phyloP scores from a whole-genome alignment of 2,113 vertebrate genomes.

The Geococcyx californianus region DNA sequence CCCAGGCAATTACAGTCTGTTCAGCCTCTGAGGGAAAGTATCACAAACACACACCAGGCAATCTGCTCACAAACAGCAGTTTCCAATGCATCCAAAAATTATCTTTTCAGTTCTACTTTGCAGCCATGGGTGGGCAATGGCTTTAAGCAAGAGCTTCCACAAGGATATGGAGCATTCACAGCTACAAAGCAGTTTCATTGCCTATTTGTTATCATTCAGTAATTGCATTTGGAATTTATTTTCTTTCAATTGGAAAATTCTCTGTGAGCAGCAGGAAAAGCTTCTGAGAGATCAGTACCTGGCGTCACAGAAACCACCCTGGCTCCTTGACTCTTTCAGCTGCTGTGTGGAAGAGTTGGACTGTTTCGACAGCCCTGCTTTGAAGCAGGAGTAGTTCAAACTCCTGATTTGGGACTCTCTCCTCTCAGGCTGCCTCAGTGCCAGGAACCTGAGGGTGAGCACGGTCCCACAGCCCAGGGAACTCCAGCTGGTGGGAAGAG shows the following conservation, averaged over 20 bases:
- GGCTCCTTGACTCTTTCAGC: not conserved
- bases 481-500: not conserved
- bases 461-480: not conserved
- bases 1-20: not conserved
- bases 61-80: not conserved
- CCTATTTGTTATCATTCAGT: not conserved
- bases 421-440: not conserved
- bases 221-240: not conserved
- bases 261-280: not conserved
- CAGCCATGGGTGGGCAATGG: not conserved
- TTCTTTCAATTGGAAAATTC: not conserved
- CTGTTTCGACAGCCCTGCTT: not conserved
- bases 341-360: not conserved
- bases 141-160: not conserved
- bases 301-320: not conserved
- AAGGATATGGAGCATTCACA: no score
- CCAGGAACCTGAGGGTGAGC: not conserved
- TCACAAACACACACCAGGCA: not conserved
- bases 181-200: not conserved
- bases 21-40: accelerated
- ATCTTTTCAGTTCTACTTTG: not conserved
- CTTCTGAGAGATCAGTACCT: not conserved
- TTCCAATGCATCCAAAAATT: not conserved
- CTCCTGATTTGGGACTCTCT: not conserved
- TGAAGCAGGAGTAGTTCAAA: not conserved